Conservation (phyloP, 1,140 invertebrate species). For the Chlorops oryzae region DNA sequence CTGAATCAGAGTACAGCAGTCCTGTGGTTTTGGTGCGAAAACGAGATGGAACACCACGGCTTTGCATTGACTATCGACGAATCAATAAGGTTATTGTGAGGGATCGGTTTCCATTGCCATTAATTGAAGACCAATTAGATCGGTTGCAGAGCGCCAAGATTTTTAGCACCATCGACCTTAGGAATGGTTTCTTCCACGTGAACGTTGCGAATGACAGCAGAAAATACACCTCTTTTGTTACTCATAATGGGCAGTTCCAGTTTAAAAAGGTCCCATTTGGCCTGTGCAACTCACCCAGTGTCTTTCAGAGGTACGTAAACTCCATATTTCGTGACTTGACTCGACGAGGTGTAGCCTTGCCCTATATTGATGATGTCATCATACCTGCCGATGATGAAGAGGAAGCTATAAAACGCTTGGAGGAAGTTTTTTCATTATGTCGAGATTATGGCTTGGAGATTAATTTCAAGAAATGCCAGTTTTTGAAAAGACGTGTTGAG, state of each 20-base stretch:
- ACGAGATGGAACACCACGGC: too few species aligned
- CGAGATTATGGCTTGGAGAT: constrained; percentile 38
- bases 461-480: constrained; percentile 42
- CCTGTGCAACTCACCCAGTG: constrained; percentile 26
- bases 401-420: constrained; percentile 16
- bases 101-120: too few species aligned
- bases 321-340: constrained; percentile 23
- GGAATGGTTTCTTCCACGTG: constrained; percentile 40
- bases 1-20: too few species aligned
- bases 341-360: constrained; percentile 21
- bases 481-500: constrained; percentile 33
- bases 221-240: constrained; percentile 43
- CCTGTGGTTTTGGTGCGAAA: too few species aligned
- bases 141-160: too few species aligned
- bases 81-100: too few species aligned
- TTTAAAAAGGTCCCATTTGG: constrained; percentile 50
- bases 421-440: constrained; percentile 22
- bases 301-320: constrained; percentile 35
- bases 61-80: too few species aligned
- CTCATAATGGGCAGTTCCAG: constrained; percentile 46
- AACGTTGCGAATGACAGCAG: constrained; percentile 21
- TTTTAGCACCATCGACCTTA: constrained; percentile 30
- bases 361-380: constrained; percentile 37
- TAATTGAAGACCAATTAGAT: too few species aligned
- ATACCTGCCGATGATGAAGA: constrained; percentile 20